Base-by-base conservation (phyloP, 2,113 vertebrate genomes). In the mouse (Mus musculus) region DNA sequence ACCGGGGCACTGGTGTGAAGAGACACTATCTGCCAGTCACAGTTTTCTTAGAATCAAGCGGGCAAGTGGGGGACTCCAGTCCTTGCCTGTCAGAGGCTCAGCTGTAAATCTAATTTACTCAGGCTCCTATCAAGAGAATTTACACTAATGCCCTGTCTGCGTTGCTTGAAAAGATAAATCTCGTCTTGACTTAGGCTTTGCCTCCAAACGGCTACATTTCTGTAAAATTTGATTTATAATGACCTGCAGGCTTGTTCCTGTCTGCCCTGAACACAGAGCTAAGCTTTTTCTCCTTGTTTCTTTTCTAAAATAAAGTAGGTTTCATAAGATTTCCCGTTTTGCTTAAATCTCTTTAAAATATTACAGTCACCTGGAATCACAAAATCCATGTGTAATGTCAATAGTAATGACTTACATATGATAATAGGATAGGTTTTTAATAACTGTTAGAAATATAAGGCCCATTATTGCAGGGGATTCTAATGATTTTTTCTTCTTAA, bases 131-230 rank as follows among this genome's bases (percentile, higher is more conserved):
- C 67, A 2, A 49, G n/a, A 97, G 96, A 96, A 96, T 89, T 96
- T 75, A 91, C 22, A 88, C 22, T 94, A 94, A 81, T 42, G 59
- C 59, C 94, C 89, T 67, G 49, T 76, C 96, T 9, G 0, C 2
- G 24, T 46, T 33, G 86, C 97, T 94, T 36, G n/a, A 93, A 89
- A 93, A 98, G 94, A 96, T 90, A 97, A 97, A 98, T 97, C 96
- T 59, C 42, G 3, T 39, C 87, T 91, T 89, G 90, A 95, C 94
- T 95, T 78, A 52, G 95, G 88, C 97, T 97, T 96, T 69, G 81
- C n/a, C 86, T 77, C 56, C 56, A 82, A 97, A 93, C 93, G 71
- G 0, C 56, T 3, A 61, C n/a, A 8, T 46, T 61, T 95, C 97
- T 96, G 96, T 86, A 46, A 94, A 95, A 97, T 77, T 94, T 91